Percentiles rank a stretch among this genome's conserved stretches.
Conservation (phyloP, 1,140 invertebrate species). For the Theocolax elegans region DNA sequence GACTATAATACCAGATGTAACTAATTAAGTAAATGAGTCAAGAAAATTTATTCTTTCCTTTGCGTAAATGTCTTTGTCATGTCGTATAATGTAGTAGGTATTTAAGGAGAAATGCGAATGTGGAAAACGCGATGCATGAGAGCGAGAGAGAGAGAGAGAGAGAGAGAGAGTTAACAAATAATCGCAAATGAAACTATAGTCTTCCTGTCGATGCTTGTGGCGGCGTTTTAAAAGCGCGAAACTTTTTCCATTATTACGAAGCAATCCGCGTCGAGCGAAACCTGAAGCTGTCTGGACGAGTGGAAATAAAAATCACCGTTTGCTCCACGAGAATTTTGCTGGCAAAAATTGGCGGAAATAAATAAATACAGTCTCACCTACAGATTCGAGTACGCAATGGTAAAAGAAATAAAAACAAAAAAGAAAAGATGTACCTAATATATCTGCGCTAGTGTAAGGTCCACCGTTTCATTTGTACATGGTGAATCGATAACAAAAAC, state of each 20-base stretch:
- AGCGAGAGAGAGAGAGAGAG: background rate
- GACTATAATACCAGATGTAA: background rate
- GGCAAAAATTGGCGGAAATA: background rate
- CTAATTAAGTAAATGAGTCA: background rate
- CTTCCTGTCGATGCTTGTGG: conserved; percentile 48
- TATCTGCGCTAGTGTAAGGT: conserved; percentile 43
- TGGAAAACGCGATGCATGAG: conserved; percentile 33
- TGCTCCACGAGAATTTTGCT: background rate
- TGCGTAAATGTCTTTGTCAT: conserved; percentile 25
- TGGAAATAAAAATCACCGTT: too few species aligned
- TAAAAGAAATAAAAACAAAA: too few species aligned
- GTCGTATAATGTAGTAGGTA: background rate
- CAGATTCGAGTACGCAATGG: too few species aligned
- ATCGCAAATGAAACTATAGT: conserved; percentile 43
- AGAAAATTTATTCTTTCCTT: conserved; percentile 11
- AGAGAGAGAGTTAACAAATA: conserved; percentile 40
- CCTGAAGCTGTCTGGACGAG: too few species aligned
- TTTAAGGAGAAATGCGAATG: conserved; percentile 9
- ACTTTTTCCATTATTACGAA: conserved; percentile 45
- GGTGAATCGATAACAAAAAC: conserved; percentile 14
- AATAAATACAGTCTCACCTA: too few species aligned
- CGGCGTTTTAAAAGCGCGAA: conserved; percentile 12
- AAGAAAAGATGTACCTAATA: conserved; percentile 34
- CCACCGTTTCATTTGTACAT: conserved; percentile 49
- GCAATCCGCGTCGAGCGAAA: conserved; percentile 36